Evolutionary conservation across 1,140 invertebrate species (phyloP).

Genomic region (roundworm (Caenorhabditis elegans)): WBcel235 BX284604.4:514501-515000

Average conservation of each 20-base stretch:
- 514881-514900: too few relatives aligned
- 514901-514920: too few relatives aligned
- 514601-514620: background rate
- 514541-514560: constrained; percentile 10
- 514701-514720: constrained; percentile 35
- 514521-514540: background rate
- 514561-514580: constrained; percentile 42
- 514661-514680: constrained; percentile 27
- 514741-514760: background rate
- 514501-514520: too few relatives aligned
- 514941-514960: too few relatives aligned
- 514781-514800: too few relatives aligned
- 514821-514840: too few relatives aligned
- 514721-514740: background rate
- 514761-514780: too few relatives aligned
- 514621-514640: background rate
- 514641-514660: constrained; percentile 30
- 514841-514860: too few relatives aligned
- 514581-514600: constrained; percentile 20
- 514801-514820: background rate
- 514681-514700: constrained; percentile 43
- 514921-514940: too few relatives aligned
- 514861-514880: too few relatives aligned
- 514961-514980: too few relatives aligned
- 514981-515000: too few relatives aligned